Base-by-base conservation (phyloP, 2,797 vertebrate genomes). In the Microtus agrestis region DNA sequence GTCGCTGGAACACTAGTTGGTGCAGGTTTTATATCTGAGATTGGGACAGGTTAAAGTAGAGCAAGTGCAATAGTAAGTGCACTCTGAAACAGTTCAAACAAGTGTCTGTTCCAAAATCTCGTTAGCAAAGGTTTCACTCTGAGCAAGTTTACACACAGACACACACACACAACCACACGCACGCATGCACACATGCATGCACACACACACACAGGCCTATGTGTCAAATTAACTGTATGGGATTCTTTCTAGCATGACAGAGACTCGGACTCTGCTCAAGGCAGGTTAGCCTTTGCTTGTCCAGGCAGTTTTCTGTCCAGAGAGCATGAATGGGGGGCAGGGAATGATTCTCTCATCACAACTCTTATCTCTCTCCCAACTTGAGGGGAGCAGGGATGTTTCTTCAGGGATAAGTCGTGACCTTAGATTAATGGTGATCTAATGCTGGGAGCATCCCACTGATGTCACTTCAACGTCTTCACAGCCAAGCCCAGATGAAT, bases 1-100 rank as follows among this genome's bases (percentile, higher is more conserved):
- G 81, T 61, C 4, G 6, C 48, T 51, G 21, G 21, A 29, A 21
- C 56, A 37, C 59, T 93, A 17, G 65, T 82, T 46, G 82, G 69
- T 59, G 78, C 8, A 86, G 63, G n/a, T 56, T 87, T 94, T 89
- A 13, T 67, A 34, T 96, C 61, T 91, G 91, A 96, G 67, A 51
- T 90, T 97, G 91, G 51, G 71, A 80, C 23, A 67, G 34, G 74
- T 79, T 79, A 85, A 77, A 27, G 79, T 48, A 23, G 11, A 65
- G 29, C 54, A 48, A 77, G 78, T 56, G 17, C 11, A 77, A n/a
- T 78, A 94, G 91, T 61, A 67, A 17, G 87, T 31, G 93, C 80
- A 78, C 61, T 85, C 88, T 89, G 63, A 63, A 95, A 84, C 80
- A 54, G 2, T 85, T 91, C 29, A 2, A 91, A 56, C 81, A 95